Evolutionary conservation across 2,888 invertebrate species (phyloP), one percentile per base, ranked within the genome.

Genomic region (Entomobrya proxima): DNA sequence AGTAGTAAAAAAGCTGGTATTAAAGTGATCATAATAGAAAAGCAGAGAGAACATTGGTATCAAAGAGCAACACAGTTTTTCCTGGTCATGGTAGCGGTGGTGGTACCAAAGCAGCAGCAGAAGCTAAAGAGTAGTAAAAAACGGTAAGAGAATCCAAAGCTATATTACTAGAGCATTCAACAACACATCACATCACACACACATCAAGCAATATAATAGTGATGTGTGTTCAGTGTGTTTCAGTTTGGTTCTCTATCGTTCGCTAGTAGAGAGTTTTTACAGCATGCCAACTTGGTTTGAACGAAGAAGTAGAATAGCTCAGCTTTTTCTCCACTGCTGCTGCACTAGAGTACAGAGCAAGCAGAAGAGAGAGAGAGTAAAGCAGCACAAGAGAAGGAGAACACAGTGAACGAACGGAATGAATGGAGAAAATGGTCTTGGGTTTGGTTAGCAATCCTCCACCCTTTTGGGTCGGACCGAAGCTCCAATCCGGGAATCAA

Each of bases 361-460:
- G 72, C 50, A 15, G 15, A 40, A 7, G 44, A 40, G 44, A 69
- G 69, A 18, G 50, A 72, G 72, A 72, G 72, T 18, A 50, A n/a
- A 15, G 21, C 9, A 11, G 7, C 9, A 40, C 44, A 11, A 11
- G 44, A 40, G 9, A 11, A 15, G n/a, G 72, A 72, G 47, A 47
- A 27, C 32, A 47, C 50, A 40, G 9, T 11, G 18, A 9, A 15
- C 9, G n/a, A 11, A 64, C 30, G 72, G 72, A 50, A 72, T 58
- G 82, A 76, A 77, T 76, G 84, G 75, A 85, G 80, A 85, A 80
- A 67, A 79, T 88, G 82, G 80, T 88, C 88, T 90, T 85, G 89
- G 90, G 89, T 90, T 88, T 88, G 89, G 88, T 89, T 89, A 89
- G 84, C 88, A 88, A 89, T 89, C 88, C 88, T 89, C 89, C 89